Conservation (phyloP, 1,140 invertebrate genomes). For the Paramacrobiotus metropolitanus region DNA sequence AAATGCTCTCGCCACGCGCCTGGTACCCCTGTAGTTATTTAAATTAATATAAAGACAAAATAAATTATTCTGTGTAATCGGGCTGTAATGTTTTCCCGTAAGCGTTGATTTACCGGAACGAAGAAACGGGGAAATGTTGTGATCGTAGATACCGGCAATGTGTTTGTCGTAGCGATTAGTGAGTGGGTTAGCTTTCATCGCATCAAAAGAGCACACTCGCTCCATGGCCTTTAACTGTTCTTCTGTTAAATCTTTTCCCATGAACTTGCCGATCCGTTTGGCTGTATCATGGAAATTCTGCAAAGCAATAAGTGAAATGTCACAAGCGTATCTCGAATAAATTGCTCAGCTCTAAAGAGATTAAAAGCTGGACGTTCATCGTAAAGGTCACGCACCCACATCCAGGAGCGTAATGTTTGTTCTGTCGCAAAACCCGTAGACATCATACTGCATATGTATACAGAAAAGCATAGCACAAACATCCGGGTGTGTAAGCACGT, state of each 20-base stretch:
- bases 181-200: slow-evolving; percentile 19
- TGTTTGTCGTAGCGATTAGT: slow-evolving; percentile 13
- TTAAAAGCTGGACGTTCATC: too few relatives aligned
- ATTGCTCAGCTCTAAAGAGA: too few relatives aligned
- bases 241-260: slow-evolving; percentile 16
- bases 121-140: not conserved
- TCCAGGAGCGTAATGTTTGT: too few relatives aligned
- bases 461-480: too few relatives aligned
- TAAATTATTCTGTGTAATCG: not conserved
- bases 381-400: too few relatives aligned
- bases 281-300: slow-evolving; percentile 17
- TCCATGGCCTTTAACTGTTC: slow-evolving; percentile 15
- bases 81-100: too few relatives aligned
- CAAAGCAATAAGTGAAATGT: too few relatives aligned
- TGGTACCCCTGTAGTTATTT: not conserved
- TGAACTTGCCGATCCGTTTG: slow-evolving; percentile 15
- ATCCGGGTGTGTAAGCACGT: too few relatives aligned
- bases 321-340: too few relatives aligned
- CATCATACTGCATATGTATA: too few relatives aligned
- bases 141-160: not conserved
- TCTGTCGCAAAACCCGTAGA: too few relatives aligned
- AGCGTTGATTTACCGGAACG: not conserved
- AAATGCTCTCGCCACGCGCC: not conserved
- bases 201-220: slow-evolving; percentile 17
- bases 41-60: too few relatives aligned